Evolutionary conservation across 2,797 vertebrate species (phyloP).

Genomic region (Microtus obscurus): DNA sequence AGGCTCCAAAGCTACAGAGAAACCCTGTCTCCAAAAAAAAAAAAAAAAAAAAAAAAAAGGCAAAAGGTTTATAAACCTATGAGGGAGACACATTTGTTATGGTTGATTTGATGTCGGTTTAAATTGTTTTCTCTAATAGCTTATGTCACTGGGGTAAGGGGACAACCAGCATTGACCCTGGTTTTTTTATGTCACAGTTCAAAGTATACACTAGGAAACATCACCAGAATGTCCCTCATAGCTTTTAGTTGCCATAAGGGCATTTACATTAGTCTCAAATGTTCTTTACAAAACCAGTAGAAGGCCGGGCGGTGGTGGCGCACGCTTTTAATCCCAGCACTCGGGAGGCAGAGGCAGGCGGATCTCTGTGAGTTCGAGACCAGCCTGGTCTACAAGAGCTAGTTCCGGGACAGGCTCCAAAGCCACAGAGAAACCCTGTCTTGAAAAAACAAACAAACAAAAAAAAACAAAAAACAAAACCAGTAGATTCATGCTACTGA

Average conservation of each 20-base stretch:
- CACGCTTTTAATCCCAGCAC: no score
- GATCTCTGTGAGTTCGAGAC: no score
- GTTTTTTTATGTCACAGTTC: conserved; percentile 75
- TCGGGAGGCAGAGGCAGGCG: no score
- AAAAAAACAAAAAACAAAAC: no score
- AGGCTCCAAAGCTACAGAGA: no score
- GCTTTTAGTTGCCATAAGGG: conserved; percentile 72
- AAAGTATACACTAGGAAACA: conserved; percentile 69
- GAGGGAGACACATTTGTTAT: conserved; percentile 65
- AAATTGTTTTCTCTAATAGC: conserved; percentile 55
- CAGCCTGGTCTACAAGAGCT: no score
- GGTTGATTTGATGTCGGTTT: conserved; percentile 59
- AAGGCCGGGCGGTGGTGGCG: no score
- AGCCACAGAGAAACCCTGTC: no score
- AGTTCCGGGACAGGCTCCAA: no score
- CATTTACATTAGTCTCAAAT: conserved; percentile 65
- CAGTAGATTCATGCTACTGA: conserved; percentile 36
- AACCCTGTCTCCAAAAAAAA: no score
- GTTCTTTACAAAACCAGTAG: no score
- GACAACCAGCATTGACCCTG: conserved; percentile 56
- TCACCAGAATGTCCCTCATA: conserved; percentile 75
- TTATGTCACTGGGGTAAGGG: conserved; percentile 61
- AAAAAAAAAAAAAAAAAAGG: neutral
- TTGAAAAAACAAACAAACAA: no score
- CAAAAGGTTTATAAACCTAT: conserved; percentile 43